Evolutionary conservation across 2,797 vertebrate genomes (phyloP).

Genomic region (Gallinago nigripennis): DNA sequence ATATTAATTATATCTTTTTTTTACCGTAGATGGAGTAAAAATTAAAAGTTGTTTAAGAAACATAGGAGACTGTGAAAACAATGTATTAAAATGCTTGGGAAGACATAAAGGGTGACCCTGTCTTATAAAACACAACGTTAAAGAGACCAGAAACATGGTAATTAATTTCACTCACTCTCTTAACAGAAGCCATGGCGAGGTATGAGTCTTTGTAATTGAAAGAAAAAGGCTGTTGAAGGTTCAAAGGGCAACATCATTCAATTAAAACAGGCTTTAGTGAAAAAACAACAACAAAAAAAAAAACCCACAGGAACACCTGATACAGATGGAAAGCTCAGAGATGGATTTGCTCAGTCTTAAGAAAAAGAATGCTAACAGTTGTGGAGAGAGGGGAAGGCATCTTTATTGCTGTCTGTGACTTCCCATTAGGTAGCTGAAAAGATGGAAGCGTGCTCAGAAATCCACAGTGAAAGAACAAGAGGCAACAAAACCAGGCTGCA

Average conservation of each 20-base stretch:
- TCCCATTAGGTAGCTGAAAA: neutral
- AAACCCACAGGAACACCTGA: neutral
- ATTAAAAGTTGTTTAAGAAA: neutral
- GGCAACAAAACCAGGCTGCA: neutral
- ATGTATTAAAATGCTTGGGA: neutral
- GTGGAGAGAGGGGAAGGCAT: neutral
- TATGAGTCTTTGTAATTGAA: neutral
- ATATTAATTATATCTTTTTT: neutral
- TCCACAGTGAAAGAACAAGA: neutral
- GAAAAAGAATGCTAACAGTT: neutral
- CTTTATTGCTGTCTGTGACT: neutral
- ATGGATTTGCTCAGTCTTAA: neutral
- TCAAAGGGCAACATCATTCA: neutral
- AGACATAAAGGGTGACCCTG: neutral
- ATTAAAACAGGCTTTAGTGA: neutral
- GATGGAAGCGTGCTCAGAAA: neutral
- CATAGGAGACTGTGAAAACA: neutral
- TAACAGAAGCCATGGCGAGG: neutral
- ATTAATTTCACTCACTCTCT: neutral
- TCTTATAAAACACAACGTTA: neutral
- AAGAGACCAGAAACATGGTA: neutral
- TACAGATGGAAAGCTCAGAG: neutral
- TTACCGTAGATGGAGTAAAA: neutral
- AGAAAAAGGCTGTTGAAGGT: neutral
- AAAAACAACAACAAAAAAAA: neutral